Evolutionary conservation across 1,140 invertebrate genomes (phyloP), one percentile per base, ranked within the genome.

Genomic region (Manduca sexta): DNA sequence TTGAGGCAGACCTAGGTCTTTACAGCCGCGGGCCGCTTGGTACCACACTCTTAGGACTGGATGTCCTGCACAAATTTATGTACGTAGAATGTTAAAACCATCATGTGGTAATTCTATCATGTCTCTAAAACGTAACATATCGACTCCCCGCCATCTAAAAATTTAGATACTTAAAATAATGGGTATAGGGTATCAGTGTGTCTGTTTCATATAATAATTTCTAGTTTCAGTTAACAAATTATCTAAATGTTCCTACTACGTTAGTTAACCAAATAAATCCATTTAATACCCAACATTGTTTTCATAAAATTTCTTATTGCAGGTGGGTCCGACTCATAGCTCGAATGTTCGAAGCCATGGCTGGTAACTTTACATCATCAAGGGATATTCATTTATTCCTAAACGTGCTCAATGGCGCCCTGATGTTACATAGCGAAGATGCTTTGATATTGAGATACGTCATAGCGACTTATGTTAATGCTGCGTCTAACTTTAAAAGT

Each of bases 271-370:
- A n/a, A n/a, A n/a, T n/a, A n/a, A n/a, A n/a, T n/a, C n/a, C n/a
- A n/a, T n/a, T n/a, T n/a, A n/a, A n/a, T n/a, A n/a, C n/a, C n/a
- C n/a, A n/a, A n/a, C n/a, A n/a, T n/a, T n/a, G n/a, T n/a, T n/a
- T n/a, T n/a, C n/a, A n/a, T n/a, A n/a, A n/a, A n/a, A n/a, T n/a
- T n/a, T n/a, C n/a, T n/a, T n/a, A 6, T n/a, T 15, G 30, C 49
- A 87, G 86, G 86, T 99, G 98, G 98, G 95, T 98, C 1, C 93
- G 97, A 56, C 86, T 99, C 14, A 97, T 99, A 60, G 93, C 95
- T 0, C 90, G 96, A 39, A 98, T 99, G 97, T 99, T 99, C 76
- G 96, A 97, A 86, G 96, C 96, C 0, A 99, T 99, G 97, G 96
- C 96, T 2, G 95, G 95, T 11, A 98, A 99, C 71, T 99, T 99